Evolutionary conservation across 2,888 invertebrate genomes (phyloP).

Genomic region (Lamellibrachia columna): DNA sequence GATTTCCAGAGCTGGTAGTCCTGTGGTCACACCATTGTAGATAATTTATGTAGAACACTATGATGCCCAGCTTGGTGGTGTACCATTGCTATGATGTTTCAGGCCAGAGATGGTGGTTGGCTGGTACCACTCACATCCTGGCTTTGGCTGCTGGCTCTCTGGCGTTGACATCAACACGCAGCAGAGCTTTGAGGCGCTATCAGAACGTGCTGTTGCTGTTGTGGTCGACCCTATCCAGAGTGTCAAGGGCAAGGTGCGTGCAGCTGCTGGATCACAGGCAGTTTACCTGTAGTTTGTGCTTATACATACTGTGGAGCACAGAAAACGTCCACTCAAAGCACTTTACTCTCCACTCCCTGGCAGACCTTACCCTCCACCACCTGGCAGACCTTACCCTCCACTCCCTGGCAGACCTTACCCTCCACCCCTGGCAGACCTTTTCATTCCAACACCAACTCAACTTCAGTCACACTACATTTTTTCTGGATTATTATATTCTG

Average conservation of each 20-base stretch:
- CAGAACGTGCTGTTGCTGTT: slow-evolving; percentile 97
- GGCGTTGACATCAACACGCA: slow-evolving; percentile 99
- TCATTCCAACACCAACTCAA: too few relatives aligned
- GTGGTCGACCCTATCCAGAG: slow-evolving; percentile 99
- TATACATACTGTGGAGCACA: background rate
- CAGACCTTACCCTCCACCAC: too few relatives aligned
- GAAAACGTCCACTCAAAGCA: background rate
- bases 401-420: too few relatives aligned
- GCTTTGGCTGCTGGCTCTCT: slow-evolving; percentile 99
- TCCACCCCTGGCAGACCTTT: too few relatives aligned
- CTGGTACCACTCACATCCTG: slow-evolving; percentile 98
- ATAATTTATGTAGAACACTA: too few relatives aligned
- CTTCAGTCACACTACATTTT: too few relatives aligned
- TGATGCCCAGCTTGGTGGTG: background rate
- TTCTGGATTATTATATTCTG: too few relatives aligned
- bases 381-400: too few relatives aligned
- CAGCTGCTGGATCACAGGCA: background rate
- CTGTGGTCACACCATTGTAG: too few relatives aligned
- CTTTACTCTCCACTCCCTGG: too few relatives aligned
- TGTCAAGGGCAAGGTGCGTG: slow-evolving; percentile 80
- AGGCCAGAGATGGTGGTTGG: slow-evolving; percentile 99
- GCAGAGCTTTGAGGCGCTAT: slow-evolving; percentile 97
- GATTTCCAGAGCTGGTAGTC: too few relatives aligned
- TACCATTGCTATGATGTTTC: slow-evolving; percentile 29
- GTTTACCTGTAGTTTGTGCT: background rate